phyloP scores from a whole-genome alignment of 2,113 vertebrate species.

The Peromyscus polionotus region DNA sequence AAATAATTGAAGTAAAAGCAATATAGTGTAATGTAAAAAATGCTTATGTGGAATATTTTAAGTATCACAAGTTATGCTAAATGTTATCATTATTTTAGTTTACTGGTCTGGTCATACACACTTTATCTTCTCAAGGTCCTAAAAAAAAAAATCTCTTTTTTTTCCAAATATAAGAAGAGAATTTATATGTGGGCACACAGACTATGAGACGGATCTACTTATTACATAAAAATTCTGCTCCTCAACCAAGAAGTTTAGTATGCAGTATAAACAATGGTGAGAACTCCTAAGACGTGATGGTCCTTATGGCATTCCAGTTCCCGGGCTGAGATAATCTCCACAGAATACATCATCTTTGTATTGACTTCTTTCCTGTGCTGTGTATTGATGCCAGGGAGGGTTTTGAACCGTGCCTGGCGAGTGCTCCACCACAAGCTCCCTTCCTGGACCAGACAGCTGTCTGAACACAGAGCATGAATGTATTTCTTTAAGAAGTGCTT shows the following conservation, averaged over 20 bases:
- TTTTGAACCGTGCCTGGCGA: neutral
- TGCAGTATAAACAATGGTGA: neutral
- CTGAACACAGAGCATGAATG: neutral
- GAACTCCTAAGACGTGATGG: neutral
- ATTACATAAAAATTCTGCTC: neutral
- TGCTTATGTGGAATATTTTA: neutral
- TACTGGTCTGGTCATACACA: neutral
- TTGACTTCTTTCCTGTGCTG: neutral
- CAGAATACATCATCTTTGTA: neutral
- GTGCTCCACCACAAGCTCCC: neutral
- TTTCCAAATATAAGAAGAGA: neutral
- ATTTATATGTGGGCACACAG: neutral
- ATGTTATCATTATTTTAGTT: slow-evolving; percentile 21
- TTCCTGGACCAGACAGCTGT: neutral
- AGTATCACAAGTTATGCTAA: neutral
- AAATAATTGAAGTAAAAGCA: neutral
- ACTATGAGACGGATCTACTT: neutral
- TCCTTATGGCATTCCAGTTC: neutral
- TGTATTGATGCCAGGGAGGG: neutral
- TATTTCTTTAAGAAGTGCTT: neutral
- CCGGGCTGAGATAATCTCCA: neutral
- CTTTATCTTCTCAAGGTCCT: neutral
- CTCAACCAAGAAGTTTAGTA: neutral
- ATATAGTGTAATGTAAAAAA: neutral
- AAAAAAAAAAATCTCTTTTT: neutral